phyloP scores from a whole-genome alignment of 2,888 invertebrate species.

The Tinea pellionella region DNA sequence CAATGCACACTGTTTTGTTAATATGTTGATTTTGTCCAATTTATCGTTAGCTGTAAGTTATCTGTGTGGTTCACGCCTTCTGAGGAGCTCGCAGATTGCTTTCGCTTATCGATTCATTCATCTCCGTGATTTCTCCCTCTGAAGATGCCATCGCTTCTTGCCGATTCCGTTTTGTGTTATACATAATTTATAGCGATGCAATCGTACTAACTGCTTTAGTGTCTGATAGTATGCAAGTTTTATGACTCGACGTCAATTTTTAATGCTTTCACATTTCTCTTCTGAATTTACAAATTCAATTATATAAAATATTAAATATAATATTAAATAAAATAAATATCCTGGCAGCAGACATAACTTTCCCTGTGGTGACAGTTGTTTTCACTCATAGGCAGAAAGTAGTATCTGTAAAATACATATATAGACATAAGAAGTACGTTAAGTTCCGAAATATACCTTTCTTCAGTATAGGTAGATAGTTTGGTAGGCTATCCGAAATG shows the following conservation, averaged over 20 bases:
- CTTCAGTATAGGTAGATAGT: constrained; percentile 40
- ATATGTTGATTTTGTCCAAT: constrained; percentile 53
- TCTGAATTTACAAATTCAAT: neutral
- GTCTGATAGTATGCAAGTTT: constrained; percentile 1
- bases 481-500: constrained; percentile 41
- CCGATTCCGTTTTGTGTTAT: constrained; percentile 9
- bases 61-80: constrained; percentile 42
- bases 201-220: constrained; percentile 2
- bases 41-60: constrained; percentile 51
- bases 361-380: no score
- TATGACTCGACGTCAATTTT: neutral
- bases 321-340: no score
- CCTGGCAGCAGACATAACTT: no score
- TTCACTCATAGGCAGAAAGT: no score
- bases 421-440: no score
- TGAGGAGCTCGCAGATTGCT: constrained; percentile 36
- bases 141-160: constrained; percentile 9
- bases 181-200: constrained; percentile 7
- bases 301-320: neutral
- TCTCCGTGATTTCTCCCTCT: constrained; percentile 11
- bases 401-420: no score
- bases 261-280: constrained; percentile 4
- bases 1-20: constrained; percentile 37
- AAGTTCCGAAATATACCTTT: constrained; percentile 3
- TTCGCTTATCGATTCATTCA: constrained; percentile 38